Conservation (phyloP, 2,113 vertebrate species). For the Pipra filicauda region DNA sequence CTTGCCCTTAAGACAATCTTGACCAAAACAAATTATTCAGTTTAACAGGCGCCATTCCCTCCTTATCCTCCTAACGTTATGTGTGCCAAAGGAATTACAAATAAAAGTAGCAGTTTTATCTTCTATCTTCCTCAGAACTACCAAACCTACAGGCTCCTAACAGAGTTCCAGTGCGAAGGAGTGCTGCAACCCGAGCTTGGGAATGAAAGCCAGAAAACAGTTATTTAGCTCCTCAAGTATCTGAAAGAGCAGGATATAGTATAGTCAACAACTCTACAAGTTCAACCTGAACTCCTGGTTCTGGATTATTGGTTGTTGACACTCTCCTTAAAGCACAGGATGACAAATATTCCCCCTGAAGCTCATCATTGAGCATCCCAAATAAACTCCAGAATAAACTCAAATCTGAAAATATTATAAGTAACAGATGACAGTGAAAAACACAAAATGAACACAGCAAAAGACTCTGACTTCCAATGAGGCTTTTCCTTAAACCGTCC, state of each 20-base stretch:
- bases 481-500: neutral
- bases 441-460: neutral
- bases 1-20: neutral
- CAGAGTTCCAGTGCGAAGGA: neutral
- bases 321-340: neutral
- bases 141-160: neutral
- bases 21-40: slow-evolving; percentile 23
- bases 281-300: neutral
- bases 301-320: neutral
- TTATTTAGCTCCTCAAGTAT: neutral
- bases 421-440: neutral
- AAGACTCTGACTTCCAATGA: neutral
- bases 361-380: neutral
- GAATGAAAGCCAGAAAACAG: neutral
- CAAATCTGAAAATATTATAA: neutral
- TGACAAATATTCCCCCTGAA: neutral
- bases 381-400: neutral
- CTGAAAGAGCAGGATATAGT: neutral
- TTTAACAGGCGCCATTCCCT: neutral
- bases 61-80: neutral
- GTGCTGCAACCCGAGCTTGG: neutral
- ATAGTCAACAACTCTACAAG: neutral
- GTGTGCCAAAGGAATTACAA: neutral
- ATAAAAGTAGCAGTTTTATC: neutral
- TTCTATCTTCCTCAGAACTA: neutral